Percentiles rank a stretch among this genome's conserved stretches.
Conservation (phyloP, 2,797 vertebrate genomes). For the Acanthiza pusilla region DNA sequence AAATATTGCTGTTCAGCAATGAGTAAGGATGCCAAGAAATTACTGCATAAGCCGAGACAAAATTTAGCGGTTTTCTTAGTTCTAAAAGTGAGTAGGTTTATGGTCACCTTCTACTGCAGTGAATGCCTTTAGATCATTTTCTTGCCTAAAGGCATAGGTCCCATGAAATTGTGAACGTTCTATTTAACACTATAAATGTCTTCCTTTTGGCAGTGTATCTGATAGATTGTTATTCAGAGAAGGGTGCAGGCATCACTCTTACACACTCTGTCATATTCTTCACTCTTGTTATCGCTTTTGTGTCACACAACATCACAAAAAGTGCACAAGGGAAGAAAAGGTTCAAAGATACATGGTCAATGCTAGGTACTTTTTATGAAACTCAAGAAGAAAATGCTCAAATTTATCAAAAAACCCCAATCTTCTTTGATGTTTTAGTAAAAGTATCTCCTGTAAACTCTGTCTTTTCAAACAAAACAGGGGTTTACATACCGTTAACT, state of each 20-base stretch:
- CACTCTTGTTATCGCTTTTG: not conserved
- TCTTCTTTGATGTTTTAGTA: not conserved
- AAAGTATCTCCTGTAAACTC: not conserved
- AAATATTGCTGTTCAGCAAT: not conserved
- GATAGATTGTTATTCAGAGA: not conserved
- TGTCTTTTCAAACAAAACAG: not conserved
- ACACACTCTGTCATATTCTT: not conserved
- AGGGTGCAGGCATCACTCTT: not conserved
- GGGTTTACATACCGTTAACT: not conserved
- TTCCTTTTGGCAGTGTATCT: not conserved
- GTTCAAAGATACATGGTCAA: not conserved
- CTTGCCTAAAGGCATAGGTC: slow-evolving; percentile 3
- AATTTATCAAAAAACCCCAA: not conserved
- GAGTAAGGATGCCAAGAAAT: not conserved
- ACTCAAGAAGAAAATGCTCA: not conserved
- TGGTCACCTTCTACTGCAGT: not conserved
- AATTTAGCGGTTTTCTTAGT: not conserved
- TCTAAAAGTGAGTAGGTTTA: slow-evolving; percentile 2
- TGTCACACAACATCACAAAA: not conserved
- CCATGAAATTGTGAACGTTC: slow-evolving; percentile 13
- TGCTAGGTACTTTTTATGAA: not conserved
- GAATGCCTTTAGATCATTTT: slow-evolving; percentile 5
- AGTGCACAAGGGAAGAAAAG: not conserved
- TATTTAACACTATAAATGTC: slow-evolving; percentile 28
- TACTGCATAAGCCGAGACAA: not conserved